Evolutionary conservation across 2,888 invertebrate species (phyloP), one percentile per base, ranked within the genome.

Genomic region (Sphecodes monilicornis): DNA sequence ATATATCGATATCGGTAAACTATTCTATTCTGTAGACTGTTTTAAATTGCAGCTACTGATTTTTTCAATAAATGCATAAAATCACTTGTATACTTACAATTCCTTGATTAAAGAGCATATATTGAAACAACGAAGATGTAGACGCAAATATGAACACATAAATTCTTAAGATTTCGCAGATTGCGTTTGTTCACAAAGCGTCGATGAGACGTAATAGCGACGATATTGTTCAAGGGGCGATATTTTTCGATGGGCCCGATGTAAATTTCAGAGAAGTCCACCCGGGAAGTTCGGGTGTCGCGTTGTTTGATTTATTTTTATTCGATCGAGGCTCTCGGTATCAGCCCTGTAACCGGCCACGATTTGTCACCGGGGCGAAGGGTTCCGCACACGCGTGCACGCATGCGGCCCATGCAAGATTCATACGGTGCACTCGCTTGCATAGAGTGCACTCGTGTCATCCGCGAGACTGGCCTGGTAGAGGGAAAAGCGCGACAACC

Each of bases 391-490:
- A 66, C 73, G 84, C 83, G 84, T 82, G 73, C 36, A 82, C 84
- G 78, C 83, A 75, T 66, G 77, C 84, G 69, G 41, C 69, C 60
- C 70, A 77, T 77, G 60, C 78, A 84, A 84, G 74, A 84, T 84
- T 84, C 84, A 84, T 84, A 50, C 41, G 74, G 16, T n/a, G 43
- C 73, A 22, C 22, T 50, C 16, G 71, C 57, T 54, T 66, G 26
- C 57, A 16, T 16, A 26, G 76, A 76, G 76, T 73, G 76, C 54
- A 50, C 73, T 82, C 72, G 76, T 50, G 83, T 81, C 82, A 60
- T 82, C 83, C 60, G 54, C 71, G 54, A 75, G 82, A 75, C 74
- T 26, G 13, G 5, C 13, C 57, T 4, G 71, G 66, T 66, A n/a
- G 46, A 43, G 26, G 36, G 22, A 54, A 16, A 16, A 26, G 36